Evolutionary conservation across 1,140 invertebrate genomes (phyloP), one percentile per base, ranked within the genome.

Genomic region (Camponotus vicinus): DNA sequence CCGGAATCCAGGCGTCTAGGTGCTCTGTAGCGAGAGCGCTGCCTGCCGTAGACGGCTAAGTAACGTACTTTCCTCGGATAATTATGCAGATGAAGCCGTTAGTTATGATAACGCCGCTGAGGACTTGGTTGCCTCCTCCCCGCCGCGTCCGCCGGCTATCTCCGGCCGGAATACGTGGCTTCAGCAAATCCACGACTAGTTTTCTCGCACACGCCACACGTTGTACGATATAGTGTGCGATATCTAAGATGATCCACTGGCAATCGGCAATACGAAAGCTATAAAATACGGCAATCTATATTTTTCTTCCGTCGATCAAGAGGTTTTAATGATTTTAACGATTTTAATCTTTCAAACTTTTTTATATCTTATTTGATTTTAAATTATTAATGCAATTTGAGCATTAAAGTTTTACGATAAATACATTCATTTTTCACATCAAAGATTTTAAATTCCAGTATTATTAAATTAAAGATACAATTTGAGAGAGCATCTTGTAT

Each of bases 81-180:
- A 94, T 93, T 94, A 94, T 94, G 93, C 89, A 93, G 93, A 94
- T 94, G 92, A 94, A 93, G 90, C 90, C 92, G 93, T 93, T 94
- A 94, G 93, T 94, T 94, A 94, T 93, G 93, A 94, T 94, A 93
- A 94, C 93, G 92, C 87, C 77, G 84, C 77, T 86, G 90, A 77
- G 80, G 69, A 85, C 66, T 45, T 40, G 73, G 52, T 37, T 67
- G 69, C 63, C 49, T 78, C 45, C 64, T 73, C n/a, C 15, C 45
- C 45, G 61, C 11, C n/a, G n/a, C 73, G n/a, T 64, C 49, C 49
- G 27, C 15, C 40, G 55, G 79, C 73, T 87, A 84, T 84, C 67
- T 75, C 69, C 40, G n/a, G 13, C 21, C 21, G 55, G 37, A 85
- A 57, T 49, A 69, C 61, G 45, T 85, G 71, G 61, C 73, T 85